Evolutionary conservation across 2,113 vertebrate species (phyloP).

Genomic region (Setophaga coronata): DNA sequence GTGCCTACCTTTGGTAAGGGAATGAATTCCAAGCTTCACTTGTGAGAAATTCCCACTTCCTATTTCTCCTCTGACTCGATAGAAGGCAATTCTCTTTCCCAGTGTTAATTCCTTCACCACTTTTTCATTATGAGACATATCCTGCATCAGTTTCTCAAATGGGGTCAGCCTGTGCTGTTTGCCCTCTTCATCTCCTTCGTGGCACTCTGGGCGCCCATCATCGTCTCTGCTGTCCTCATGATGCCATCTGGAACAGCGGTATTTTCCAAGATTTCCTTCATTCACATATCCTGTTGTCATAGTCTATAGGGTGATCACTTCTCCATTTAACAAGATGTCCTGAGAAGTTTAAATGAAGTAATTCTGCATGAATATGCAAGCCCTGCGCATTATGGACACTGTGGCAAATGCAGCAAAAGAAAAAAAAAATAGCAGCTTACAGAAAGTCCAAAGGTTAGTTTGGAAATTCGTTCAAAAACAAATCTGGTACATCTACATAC

Average conservation of each 20-base stretch:
- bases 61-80: conserved; percentile 92
- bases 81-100: conserved; percentile 95
- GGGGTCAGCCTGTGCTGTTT: conserved; percentile 82
- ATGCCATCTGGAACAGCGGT: conserved; percentile 76
- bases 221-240: conserved; percentile 84
- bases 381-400: not conserved
- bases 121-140: conserved; percentile 94
- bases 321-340: conserved; percentile 56
- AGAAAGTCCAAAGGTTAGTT: not conserved
- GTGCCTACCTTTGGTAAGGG: conserved; percentile 90
- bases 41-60: conserved; percentile 98
- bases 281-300: conserved; percentile 88
- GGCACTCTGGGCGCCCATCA: conserved; percentile 27
- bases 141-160: conserved; percentile 89
- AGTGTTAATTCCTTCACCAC: conserved; percentile 90
- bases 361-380: not conserved
- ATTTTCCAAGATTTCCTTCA: conserved; percentile 66
- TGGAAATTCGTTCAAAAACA: not conserved
- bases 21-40: conserved; percentile 95
- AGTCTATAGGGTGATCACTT: conserved; percentile 70
- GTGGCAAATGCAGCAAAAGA: not conserved
- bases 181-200: conserved; percentile 76
- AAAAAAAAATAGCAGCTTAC: not conserved
- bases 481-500: not conserved
- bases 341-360: not conserved